A percentile compares a stretch with the other conserved stretches of the same genome.
These are phyloP conservation scores for Podarcis cretensis DNA, from an alignment of 2,113 vertebrate species.

Conservation along the genomic window DNA sequence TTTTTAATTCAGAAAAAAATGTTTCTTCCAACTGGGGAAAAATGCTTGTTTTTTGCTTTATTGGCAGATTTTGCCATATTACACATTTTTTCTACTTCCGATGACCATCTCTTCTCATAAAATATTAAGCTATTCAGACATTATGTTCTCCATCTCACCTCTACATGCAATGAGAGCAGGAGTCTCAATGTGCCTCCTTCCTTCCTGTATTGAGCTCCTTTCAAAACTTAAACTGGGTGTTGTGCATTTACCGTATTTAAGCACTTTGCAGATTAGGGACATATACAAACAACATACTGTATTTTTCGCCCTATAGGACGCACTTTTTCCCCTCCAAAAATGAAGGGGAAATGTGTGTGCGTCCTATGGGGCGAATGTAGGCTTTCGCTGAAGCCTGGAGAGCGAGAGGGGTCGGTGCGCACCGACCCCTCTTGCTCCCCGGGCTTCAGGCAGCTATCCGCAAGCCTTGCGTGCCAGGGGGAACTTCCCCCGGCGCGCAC, in stretches of 20 bases:
- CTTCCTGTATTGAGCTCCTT: neutral
- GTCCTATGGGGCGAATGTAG: no score
- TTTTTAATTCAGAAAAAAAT: neutral
- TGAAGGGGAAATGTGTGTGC: no score
- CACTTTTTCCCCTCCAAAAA: no score
- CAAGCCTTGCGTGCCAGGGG: no score
- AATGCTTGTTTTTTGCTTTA: neutral
- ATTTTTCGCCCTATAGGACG: no score
- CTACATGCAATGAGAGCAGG: neutral
- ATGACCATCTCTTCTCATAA: neutral
- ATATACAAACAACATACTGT: neutral
- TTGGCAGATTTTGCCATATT: neutral
- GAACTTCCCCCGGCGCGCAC: no score
- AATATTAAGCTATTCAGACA: neutral
- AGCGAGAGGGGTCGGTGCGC: no score
- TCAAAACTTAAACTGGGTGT: neutral
- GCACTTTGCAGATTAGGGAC: neutral
- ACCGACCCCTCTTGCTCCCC: no score
- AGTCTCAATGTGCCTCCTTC: neutral
- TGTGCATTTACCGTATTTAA: neutral
- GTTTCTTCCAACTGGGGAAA: neutral
- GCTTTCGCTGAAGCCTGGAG: no score
- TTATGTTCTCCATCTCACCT: no score
- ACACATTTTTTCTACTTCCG: neutral
- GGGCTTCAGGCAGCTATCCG: no score